Evolutionary conservation across 1,140 invertebrate species (phyloP).

Genomic region (Drosophila ficusphila): DNA sequence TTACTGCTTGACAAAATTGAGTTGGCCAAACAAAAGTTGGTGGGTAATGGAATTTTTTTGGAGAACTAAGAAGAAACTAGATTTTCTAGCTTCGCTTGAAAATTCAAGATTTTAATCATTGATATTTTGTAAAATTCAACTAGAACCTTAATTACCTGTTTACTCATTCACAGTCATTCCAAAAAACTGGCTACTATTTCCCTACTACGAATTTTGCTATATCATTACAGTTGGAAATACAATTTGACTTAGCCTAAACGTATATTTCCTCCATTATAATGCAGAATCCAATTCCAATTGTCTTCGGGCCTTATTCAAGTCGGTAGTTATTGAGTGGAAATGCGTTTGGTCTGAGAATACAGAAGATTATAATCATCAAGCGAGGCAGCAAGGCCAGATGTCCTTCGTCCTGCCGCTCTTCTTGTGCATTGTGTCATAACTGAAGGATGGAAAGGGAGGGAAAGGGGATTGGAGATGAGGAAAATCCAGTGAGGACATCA

Average conservation of each 20-base stretch:
- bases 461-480: no score
- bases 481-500: constrained; percentile 14
- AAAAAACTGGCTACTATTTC: no score
- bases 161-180: no score
- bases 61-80: no score
- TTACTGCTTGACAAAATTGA: not conserved
- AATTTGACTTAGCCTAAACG: not conserved
- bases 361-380: constrained; percentile 36
- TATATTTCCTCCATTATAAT: not conserved
- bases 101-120: no score
- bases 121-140: no score
- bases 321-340: constrained; percentile 25
- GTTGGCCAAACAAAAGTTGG: not conserved
- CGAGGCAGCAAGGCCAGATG: constrained; percentile 3
- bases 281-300: constrained; percentile 48
- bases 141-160: no score
- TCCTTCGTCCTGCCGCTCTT: constrained; percentile 24
- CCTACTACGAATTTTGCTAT: not conserved
- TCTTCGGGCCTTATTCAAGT: constrained; percentile 34
- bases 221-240: not conserved
- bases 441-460: not conserved
- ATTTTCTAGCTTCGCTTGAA: no score
- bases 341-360: constrained; percentile 35
- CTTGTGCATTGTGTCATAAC: constrained; percentile 23
- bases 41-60: not conserved